Conservation (phyloP, 2,888 invertebrate genomes). For the Chorisops tibialis region DNA sequence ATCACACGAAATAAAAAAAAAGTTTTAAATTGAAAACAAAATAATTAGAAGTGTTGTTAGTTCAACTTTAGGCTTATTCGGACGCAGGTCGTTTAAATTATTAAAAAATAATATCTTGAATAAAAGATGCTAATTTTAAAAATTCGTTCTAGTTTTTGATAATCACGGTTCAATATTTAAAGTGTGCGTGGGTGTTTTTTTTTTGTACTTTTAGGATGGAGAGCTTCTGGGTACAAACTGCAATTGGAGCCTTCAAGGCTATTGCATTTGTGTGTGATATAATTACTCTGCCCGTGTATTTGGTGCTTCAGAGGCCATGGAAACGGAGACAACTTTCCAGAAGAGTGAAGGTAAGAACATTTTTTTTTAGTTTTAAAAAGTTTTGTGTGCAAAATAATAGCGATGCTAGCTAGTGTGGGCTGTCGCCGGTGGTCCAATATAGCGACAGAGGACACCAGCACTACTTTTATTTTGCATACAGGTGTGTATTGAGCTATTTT, state of each 20-base stretch:
- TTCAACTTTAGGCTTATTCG: too few species aligned
- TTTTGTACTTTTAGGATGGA: slow-evolving; percentile 56
- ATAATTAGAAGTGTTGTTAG: too few species aligned
- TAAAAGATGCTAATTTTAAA: not conserved
- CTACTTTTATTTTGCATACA: too few species aligned
- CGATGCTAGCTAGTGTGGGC: too few species aligned
- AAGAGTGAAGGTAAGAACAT: slow-evolving; percentile 66
- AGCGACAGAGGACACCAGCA: too few species aligned
- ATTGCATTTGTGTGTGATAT: slow-evolving; percentile 85
- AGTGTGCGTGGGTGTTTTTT: slow-evolving; percentile 17
- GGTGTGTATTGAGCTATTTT: too few species aligned
- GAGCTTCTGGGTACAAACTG: slow-evolving; percentile 66
- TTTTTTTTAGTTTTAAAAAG: not conserved
- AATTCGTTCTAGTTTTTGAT: too few species aligned
- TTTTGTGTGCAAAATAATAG: too few species aligned
- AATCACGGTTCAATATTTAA: too few species aligned
- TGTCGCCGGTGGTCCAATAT: too few species aligned
- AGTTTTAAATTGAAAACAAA: too few species aligned
- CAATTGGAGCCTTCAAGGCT: slow-evolving; percentile 73
- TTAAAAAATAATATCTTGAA: not conserved
- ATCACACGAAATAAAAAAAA: too few species aligned
- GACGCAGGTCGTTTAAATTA: not conserved
- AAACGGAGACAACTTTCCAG: slow-evolving; percentile 71
- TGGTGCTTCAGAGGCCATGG: slow-evolving; percentile 85
- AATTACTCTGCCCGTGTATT: slow-evolving; percentile 85